Conservation (phyloP, 2,888 invertebrate species). For the Trissoscelio sp. region DNA sequence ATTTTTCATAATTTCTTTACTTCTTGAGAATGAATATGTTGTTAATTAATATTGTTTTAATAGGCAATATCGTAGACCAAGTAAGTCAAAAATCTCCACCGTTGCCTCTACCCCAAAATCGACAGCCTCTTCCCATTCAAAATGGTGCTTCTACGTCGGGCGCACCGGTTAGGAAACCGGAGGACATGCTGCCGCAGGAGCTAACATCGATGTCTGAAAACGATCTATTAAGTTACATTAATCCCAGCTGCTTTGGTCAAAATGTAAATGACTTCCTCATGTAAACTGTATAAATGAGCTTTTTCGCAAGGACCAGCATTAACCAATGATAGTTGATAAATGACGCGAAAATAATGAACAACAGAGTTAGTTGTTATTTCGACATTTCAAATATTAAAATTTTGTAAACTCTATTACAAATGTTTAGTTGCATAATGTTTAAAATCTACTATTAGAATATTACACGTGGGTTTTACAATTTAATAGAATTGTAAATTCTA, state of each 20-base stretch:
- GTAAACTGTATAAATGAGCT: too few relatives aligned
- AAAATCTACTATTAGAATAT: too few relatives aligned
- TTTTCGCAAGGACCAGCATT: too few relatives aligned
- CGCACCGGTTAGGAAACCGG: constrained; percentile 84
- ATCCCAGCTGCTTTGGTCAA: constrained; percentile 93
- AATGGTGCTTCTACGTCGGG: constrained; percentile 85
- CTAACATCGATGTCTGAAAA: constrained; percentile 94
- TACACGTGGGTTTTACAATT: too few relatives aligned
- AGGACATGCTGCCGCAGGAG: constrained; percentile 87
- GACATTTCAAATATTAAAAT: too few relatives aligned
- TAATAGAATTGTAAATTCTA: too few relatives aligned
- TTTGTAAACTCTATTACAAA: too few relatives aligned
- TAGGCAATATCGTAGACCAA: constrained; percentile 79
- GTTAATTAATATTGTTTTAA: background rate
- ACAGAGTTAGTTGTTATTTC: too few relatives aligned
- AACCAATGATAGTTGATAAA: too few relatives aligned
- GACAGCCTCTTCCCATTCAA: constrained; percentile 84
- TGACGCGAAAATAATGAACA: too few relatives aligned
- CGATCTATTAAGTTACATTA: constrained; percentile 94
- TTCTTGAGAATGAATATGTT: background rate
- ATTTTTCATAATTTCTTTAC: too few relatives aligned
- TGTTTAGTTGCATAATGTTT: too few relatives aligned
- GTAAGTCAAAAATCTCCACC: constrained; percentile 79
- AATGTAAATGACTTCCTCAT: constrained; percentile 81
- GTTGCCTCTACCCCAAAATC: constrained; percentile 75